Evolutionary conservation across 37 sponge, comb jelly and placozoan genomes (phyloP), one percentile per base, ranked within the genome.

Genomic region (Beroe ovata): DNA sequence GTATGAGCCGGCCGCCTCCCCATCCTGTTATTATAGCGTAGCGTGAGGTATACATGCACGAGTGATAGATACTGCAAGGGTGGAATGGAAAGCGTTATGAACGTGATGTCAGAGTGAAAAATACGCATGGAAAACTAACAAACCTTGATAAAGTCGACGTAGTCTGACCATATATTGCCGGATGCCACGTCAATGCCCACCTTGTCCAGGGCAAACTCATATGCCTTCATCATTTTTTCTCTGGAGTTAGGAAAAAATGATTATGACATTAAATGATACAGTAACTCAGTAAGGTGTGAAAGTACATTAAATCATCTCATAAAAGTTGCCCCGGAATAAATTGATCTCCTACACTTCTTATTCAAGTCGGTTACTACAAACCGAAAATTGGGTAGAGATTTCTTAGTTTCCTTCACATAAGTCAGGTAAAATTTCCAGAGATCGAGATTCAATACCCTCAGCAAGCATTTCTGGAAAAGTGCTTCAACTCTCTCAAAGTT

Each of bases 351-450:
- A n/a, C n/a, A n/a, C n/a, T n/a, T n/a, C n/a, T n/a, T n/a, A 58
- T 19, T 11, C 11, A 64, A 64, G 19, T 0, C n/a, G n/a, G n/a
- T n/a, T n/a, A n/a, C n/a, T 18, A 89, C 90, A 22, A 59, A 95
- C 99, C 96, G 93, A 91, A 90, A 97, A 1, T 89, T 92, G 18
- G 93, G 93, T 30, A 94, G 91, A 0, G 62, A 35, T 3, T 84
- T 42, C 72, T 97, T 97, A 11, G 96, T 95, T 59, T 97, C 95
- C 35, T 90, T 91, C 35, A 97, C 95, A 59, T 97, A 97, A 3
- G 91, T 88, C n/a, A 97, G 91, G 90, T 97, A 97, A 64, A 92
- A 92, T 63, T 91, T 93, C 96, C 99, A 97, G 39, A 97, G 92
- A 63, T 97, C 99, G 71, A 95, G 71, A 66, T 90, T 89, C 41